These are phyloP conservation scores for Syngnathus scovelli DNA, from an alignment of 2,113 vertebrate genomes.

Conservation along the genomic window DNA sequence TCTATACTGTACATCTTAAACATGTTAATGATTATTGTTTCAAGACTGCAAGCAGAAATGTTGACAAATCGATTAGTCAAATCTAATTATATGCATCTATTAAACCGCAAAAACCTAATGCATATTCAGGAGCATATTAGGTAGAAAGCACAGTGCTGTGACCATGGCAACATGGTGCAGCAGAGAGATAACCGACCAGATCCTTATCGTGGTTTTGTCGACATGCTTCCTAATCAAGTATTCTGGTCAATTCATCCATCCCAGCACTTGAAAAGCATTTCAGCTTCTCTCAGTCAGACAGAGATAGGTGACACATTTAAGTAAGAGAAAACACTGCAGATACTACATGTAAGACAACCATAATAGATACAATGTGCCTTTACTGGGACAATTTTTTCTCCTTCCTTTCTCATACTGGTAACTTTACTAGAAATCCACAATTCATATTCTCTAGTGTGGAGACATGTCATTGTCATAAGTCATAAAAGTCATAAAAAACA, in stretches of 20 bases:
- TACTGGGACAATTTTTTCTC: not conserved
- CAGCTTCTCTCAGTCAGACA: conserved; percentile 67
- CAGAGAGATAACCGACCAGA: conserved; percentile 77
- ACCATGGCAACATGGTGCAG: conserved; percentile 81
- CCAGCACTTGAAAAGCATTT: conserved; percentile 62
- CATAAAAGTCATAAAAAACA: not conserved
- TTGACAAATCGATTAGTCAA: conserved; percentile 38
- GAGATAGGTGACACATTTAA: conserved; percentile 4
- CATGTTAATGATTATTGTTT: not conserved
- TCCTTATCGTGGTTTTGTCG: conserved; percentile 75
- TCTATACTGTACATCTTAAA: not conserved
- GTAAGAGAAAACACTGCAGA: not conserved
- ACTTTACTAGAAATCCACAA: not conserved
- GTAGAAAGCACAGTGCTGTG: conserved; percentile 79
- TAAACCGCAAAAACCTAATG: conserved; percentile 73
- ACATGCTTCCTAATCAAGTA: conserved; percentile 76
- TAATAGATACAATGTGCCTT: not conserved
- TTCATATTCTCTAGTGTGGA: too few species aligned
- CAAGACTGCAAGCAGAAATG: not conserved
- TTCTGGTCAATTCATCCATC: conserved; percentile 72
- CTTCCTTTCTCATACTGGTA: not conserved
- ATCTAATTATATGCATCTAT: conserved; percentile 64
- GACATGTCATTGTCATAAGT: too few species aligned
- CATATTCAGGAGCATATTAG: conserved; percentile 81
- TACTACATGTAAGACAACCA: not conserved